Conservation (phyloP, 2,888 invertebrate genomes). For the Melieria crassipennis region DNA sequence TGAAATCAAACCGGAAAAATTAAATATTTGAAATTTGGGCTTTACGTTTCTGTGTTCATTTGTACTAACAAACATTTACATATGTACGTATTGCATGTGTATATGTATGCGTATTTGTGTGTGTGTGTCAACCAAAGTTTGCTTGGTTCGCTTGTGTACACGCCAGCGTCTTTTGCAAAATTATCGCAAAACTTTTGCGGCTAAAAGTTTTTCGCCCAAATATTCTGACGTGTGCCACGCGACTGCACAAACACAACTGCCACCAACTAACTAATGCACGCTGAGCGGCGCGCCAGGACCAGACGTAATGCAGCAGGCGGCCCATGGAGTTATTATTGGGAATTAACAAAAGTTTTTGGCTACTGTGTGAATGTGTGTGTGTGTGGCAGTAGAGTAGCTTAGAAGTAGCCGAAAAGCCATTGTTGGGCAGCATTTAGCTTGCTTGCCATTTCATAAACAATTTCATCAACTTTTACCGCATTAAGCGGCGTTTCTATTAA, state of each 20-base stretch:
- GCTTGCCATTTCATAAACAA: neutral
- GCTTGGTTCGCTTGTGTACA: neutral
- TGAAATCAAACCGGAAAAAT: neutral
- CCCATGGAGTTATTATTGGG: constrained; percentile 28
- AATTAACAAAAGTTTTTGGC: constrained; percentile 26
- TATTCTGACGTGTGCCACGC: constrained; percentile 2
- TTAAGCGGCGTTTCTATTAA: neutral
- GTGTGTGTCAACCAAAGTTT: too few relatives aligned
- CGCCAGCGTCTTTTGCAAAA: constrained; percentile 1
- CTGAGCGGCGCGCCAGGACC: neutral
- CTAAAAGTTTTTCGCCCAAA: constrained; percentile 18
- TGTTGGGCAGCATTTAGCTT: too few relatives aligned
- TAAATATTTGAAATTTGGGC: neutral
- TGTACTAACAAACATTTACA: neutral
- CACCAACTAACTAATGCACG: too few relatives aligned
- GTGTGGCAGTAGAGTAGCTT: too few relatives aligned
- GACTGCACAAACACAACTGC: neutral
- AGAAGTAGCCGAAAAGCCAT: too few relatives aligned
- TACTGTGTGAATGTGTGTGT: too few relatives aligned
- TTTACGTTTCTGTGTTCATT: neutral
- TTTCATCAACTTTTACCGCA: constrained; percentile 1
- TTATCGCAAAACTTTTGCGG: constrained; percentile 24
- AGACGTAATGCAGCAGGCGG: neutral
- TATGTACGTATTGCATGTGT: too few relatives aligned
- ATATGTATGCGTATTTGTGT: too few relatives aligned